Evolutionary conservation across 2,888 invertebrate species (phyloP).

Genomic region (Caenorhabditis zanzibari): DNA sequence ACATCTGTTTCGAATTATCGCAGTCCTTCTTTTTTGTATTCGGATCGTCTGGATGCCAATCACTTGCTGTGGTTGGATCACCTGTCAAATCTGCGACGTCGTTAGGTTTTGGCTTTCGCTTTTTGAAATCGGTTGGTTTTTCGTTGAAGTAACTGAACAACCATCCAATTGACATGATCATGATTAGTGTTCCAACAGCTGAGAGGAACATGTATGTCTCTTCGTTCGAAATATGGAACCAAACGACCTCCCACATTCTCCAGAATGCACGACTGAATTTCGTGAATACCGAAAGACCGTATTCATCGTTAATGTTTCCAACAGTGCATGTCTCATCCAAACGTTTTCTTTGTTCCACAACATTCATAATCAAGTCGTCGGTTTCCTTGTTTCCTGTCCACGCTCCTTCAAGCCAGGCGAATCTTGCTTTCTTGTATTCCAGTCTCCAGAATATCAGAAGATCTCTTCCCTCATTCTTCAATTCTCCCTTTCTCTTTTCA

Average conservation of each 20-base stretch:
- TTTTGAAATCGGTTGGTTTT: conserved; percentile 42
- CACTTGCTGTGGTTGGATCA: conserved; percentile 50
- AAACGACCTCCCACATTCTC: conserved; percentile 75
- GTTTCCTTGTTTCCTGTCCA: conserved; percentile 74
- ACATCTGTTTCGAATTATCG: conserved; percentile 4
- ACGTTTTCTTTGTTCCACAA: conserved; percentile 67
- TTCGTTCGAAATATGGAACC: conserved; percentile 81
- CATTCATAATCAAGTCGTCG: conserved; percentile 66
- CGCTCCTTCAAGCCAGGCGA: conserved; percentile 76
- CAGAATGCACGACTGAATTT: conserved; percentile 73
- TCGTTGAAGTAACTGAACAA: conserved; percentile 66
- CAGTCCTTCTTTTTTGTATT: conserved; percentile 64
- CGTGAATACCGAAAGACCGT: conserved; percentile 76
- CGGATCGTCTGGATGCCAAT: conserved; percentile 83
- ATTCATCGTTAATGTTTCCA: conserved; percentile 72
- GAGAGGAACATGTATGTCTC: conserved; percentile 81
- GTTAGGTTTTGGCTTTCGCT: conserved; percentile 58
- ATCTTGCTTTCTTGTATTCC: conserved; percentile 78
- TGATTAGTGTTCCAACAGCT: conserved; percentile 74
- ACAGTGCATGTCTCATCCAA: conserved; percentile 70
- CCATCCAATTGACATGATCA: conserved; percentile 70
- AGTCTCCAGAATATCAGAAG: conserved; percentile 81
- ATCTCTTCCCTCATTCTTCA: conserved; percentile 67
- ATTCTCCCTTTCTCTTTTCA: conserved; percentile 65
- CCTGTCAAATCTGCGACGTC: conserved; percentile 57